A percentile compares a stretch with the other conserved stretches of the same genome.
These are phyloP conservation scores for Siniperca chuatsi DNA, from an alignment of 2,113 vertebrate genomes.

Conservation along the genomic window DNA sequence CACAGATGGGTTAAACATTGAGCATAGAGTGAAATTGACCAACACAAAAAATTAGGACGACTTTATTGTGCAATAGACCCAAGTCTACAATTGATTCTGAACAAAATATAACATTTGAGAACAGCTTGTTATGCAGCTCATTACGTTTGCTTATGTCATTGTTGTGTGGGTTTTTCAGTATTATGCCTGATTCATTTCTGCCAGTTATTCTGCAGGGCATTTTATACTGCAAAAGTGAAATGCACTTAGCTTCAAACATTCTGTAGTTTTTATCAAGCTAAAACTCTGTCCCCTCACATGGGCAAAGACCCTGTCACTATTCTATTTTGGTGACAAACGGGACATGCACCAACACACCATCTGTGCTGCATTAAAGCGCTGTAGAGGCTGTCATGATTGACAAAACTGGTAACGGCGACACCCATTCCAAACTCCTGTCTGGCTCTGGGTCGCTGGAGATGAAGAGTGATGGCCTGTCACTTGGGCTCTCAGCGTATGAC, in stretches of 20 bases:
- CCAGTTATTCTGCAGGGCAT: slow-evolving; percentile 2
- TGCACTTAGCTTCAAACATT: slow-evolving; percentile 27
- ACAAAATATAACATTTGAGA: background rate
- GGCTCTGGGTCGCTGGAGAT: slow-evolving; percentile 75
- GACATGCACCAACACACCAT: slow-evolving; percentile 71
- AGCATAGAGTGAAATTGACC: background rate
- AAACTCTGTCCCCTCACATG: slow-evolving; percentile 39
- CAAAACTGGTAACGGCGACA: slow-evolving; percentile 76
- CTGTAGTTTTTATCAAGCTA: slow-evolving; percentile 32
- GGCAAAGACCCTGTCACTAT: slow-evolving; percentile 56
- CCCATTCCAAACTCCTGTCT: slow-evolving; percentile 70
- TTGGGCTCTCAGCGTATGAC: slow-evolving; percentile 62
- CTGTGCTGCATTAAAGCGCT: slow-evolving; percentile 75
- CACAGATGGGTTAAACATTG: background rate
- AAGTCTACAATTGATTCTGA: background rate
- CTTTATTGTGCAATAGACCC: background rate
- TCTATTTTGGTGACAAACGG: slow-evolving; percentile 74
- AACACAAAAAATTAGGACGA: background rate
- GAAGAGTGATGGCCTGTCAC: slow-evolving; percentile 82
- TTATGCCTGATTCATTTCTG: background rate
- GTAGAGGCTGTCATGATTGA: slow-evolving; percentile 78
- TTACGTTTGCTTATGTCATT: slow-evolving; percentile 23
- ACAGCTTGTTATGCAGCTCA: slow-evolving; percentile 1
- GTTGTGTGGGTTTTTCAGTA: background rate
- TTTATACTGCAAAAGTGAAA: slow-evolving; percentile 1